Evolutionary conservation across 2,797 vertebrate species (phyloP).

Genomic region (Coluber constrictor): DNA sequence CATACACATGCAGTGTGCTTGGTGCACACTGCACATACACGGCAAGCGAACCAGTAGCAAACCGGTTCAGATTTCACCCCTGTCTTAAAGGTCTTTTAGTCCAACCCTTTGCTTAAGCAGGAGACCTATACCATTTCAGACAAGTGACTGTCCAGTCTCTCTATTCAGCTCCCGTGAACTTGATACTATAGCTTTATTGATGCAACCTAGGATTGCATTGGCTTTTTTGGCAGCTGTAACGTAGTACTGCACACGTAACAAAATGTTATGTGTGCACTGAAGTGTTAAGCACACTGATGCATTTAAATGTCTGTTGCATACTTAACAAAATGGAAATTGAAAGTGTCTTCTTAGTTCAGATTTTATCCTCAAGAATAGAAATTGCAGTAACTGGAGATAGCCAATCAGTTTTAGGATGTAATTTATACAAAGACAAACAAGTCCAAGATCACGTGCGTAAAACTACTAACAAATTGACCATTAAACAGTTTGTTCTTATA

Average conservation of each 20-base stretch:
- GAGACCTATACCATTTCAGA: neutral
- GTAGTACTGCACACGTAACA: neutral
- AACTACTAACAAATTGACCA: neutral
- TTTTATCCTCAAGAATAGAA: neutral
- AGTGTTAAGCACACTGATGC: neutral
- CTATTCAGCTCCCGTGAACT: too few species aligned
- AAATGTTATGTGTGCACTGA: neutral
- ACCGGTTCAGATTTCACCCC: too few species aligned
- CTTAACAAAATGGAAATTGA: neutral
- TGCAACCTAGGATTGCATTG: neutral
- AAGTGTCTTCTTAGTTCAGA: neutral
- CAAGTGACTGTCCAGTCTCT: neutral
- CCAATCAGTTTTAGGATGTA: neutral
- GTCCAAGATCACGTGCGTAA: neutral
- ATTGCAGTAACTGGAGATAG: neutral
- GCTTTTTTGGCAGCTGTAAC: neutral
- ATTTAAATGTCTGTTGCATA: neutral
- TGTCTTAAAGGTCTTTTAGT: neutral
- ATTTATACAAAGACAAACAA: neutral
- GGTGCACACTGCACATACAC: fast-evolving
- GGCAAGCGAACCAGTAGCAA: too few species aligned
- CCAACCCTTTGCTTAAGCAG: neutral
- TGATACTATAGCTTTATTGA: neutral
- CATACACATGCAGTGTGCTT: too few species aligned
- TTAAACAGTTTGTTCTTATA: neutral